phyloP scores from a whole-genome alignment of 2,113 vertebrate genomes.

The Hucho hucho region DNA sequence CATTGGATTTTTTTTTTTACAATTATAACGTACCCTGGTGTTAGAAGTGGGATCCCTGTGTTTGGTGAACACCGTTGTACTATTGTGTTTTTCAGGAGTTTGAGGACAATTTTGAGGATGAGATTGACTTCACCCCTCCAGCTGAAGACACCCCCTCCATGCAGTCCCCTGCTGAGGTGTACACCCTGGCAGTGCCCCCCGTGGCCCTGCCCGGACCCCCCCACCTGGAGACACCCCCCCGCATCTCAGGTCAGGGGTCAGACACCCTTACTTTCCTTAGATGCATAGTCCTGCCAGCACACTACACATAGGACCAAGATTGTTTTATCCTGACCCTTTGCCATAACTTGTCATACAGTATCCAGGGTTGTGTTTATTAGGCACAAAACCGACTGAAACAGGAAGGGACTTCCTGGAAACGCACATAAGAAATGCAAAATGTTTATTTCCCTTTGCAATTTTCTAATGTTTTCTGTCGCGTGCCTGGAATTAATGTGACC shows the following conservation, averaged over 20 bases:
- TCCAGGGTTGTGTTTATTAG: too few relatives aligned
- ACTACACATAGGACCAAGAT: too few relatives aligned
- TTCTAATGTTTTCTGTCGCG: too few relatives aligned
- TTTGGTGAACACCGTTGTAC: not conserved
- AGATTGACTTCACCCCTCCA: slow-evolving; percentile 96
- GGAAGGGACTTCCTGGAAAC: not conserved
- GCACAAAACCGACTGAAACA: too few relatives aligned
- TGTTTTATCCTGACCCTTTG: too few relatives aligned
- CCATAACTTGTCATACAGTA: too few relatives aligned
- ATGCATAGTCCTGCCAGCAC: too few relatives aligned
- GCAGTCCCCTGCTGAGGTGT: slow-evolving; percentile 94
- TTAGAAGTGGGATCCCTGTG: not conserved
- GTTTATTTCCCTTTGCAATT: too few relatives aligned
- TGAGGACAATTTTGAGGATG: slow-evolving; percentile 98
- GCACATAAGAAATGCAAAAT: too few relatives aligned
- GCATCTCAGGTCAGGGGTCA: slow-evolving; percentile 74
- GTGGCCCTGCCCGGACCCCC: slow-evolving; percentile 85
- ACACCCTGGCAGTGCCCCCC: slow-evolving; percentile 89
- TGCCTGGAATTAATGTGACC: too few relatives aligned
- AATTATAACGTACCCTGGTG: too few relatives aligned
- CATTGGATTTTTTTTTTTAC: too few relatives aligned
- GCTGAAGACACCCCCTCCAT: slow-evolving; percentile 96
- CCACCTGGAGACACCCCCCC: slow-evolving; percentile 80
- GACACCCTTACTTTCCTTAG: not conserved
- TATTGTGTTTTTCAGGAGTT: slow-evolving; percentile 81